Evolutionary conservation across 1,140 invertebrate species (phyloP).

Genomic region (Aethina tumida): DNA sequence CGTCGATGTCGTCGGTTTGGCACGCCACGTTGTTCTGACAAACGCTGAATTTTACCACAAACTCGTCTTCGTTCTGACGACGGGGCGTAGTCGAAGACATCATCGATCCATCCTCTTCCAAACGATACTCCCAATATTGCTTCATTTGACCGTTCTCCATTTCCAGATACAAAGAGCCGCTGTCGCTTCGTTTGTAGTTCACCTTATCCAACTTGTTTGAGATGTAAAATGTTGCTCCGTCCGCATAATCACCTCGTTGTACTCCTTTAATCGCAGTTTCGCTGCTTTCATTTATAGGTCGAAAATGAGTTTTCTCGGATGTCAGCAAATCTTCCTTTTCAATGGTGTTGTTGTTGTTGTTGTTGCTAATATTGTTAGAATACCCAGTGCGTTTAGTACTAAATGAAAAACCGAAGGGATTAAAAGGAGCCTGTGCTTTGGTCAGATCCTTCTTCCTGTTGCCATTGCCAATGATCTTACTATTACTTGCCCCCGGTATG

Average conservation of each 20-base stretch:
- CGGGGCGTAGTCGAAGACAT: slow-evolving; percentile 17
- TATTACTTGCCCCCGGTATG: no score
- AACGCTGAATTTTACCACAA: slow-evolving; percentile 41
- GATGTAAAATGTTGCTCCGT: slow-evolving; percentile 59
- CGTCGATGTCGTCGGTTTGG: slow-evolving; percentile 38
- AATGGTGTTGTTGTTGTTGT: slow-evolving; percentile 12
- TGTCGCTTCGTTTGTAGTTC: slow-evolving; percentile 39
- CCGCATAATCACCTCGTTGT: slow-evolving; percentile 39
- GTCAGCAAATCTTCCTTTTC: slow-evolving; percentile 56
- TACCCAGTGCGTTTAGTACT: no score
- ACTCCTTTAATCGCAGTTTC: slow-evolving; percentile 37
- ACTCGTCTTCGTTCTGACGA: slow-evolving; percentile 19
- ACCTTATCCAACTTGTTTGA: slow-evolving; percentile 50
- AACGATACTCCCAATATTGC: slow-evolving; percentile 44
- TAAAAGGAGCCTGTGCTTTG: no score
- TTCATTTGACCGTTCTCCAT: slow-evolving; percentile 25
- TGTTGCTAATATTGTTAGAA: slow-evolving; percentile 9
- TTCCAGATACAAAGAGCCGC: slow-evolving; percentile 39
- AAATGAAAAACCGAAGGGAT: no score
- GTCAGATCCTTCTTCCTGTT: no score
- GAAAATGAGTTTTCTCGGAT: slow-evolving; percentile 63
- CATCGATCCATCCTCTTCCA: slow-evolving; percentile 35
- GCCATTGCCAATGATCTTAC: no score
- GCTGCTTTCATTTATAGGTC: slow-evolving; percentile 58
- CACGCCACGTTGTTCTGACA: slow-evolving; percentile 40